Evolutionary conservation across 2,797 vertebrate species (phyloP), one percentile per base, ranked within the genome.

Genomic region (Gymnoscopelus braueri): DNA sequence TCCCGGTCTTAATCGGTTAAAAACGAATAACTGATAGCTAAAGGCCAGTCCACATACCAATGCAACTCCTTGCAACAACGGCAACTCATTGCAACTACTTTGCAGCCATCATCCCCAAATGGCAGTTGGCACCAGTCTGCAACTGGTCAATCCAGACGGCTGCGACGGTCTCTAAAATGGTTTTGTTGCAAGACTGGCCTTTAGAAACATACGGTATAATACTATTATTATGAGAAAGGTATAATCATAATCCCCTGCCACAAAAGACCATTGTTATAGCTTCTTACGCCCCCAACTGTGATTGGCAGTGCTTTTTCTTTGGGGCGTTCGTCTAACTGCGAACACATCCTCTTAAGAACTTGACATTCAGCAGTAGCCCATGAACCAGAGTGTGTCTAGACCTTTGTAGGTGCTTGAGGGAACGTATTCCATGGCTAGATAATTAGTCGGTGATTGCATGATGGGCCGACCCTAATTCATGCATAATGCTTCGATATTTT

Each of bases 401-500:
- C 78, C 63, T 29, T 71, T 61, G 67, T 79, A 14, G 55, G 47
- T 61, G 86, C 87, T 86, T 80, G 50, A 85, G 77, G 87, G 80
- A 35, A 88, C 74, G 70, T 80, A 82, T 86, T 85, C 77, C 82
- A 80, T 74, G 62, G 60, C 75, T 60, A 84, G 77, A 87, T 91
- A 88, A 92, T 92, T 90, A 88, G 75, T 71, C 53, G 24, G 78
- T 82, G 82, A 89, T 89, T 87, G 78, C 66, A 5, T 76, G 19
- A 29, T 4, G 74, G 81, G 84, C 78, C 78, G 80, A 85, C 84
- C 84, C 72, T 68, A 63, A 72, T 83, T 84, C 67, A 35, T 83
- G 84, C 80, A 84, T 87, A 86, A 86, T 88, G 67, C 57, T 79
- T 67, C 76, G 78, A 88, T 89, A 89, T 89, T 81, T 87, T 87